Evolutionary conservation across 2,113 vertebrate species (phyloP).

Genomic region (Poeciliopsis prolifica): DNA sequence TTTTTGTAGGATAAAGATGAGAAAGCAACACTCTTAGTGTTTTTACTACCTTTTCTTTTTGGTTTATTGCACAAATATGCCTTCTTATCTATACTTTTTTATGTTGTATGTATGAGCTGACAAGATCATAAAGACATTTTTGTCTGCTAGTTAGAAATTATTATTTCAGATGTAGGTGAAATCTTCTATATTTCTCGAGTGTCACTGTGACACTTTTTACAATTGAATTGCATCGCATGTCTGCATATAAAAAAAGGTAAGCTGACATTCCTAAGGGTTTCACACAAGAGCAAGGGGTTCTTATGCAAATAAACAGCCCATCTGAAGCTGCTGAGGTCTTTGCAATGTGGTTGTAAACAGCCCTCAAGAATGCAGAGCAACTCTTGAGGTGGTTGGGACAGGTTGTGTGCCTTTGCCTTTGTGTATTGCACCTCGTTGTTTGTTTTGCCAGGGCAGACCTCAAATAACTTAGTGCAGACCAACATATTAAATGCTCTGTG

Average conservation of each 20-base stretch:
- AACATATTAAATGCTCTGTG: background rate
- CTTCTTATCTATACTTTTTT: background rate
- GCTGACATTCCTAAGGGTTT: background rate
- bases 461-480: background rate
- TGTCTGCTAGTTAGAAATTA: background rate
- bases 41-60: too few species aligned
- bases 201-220: background rate
- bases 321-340: conserved; percentile 43
- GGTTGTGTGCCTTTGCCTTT: background rate
- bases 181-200: conserved; percentile 2
- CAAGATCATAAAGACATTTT: background rate
- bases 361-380: conserved; percentile 20
- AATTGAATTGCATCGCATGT: conserved; percentile 29
- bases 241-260: conserved; percentile 2
- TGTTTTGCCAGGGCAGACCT: background rate
- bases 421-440: conserved; percentile 1
- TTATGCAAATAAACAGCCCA: conserved; percentile 59
- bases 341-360: conserved; percentile 35
- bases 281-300: conserved; percentile 26
- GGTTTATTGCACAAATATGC: too few species aligned
- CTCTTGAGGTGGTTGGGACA: conserved; percentile 8
- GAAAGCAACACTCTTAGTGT: too few species aligned
- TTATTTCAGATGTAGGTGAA: background rate
- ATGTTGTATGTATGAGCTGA: background rate
- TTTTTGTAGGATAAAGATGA: too few species aligned